Conservation (phyloP, 2,888 invertebrate species). For the Scaptomyza tumidula region DNA sequence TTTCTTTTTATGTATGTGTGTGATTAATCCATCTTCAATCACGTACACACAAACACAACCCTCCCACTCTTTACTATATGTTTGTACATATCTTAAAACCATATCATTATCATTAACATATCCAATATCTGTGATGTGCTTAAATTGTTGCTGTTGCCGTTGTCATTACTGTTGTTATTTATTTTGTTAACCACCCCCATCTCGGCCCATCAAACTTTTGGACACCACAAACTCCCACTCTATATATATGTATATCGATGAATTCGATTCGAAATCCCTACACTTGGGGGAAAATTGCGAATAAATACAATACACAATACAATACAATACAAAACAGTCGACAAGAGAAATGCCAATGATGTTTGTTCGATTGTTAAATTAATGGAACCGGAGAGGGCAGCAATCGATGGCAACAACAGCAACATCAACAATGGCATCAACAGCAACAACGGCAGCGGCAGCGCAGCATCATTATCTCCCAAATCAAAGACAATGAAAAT, state of each 20-base stretch:
- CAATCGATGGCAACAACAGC: background rate
- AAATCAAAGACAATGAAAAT: conserved; percentile 53
- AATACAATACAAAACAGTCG: conserved; percentile 55
- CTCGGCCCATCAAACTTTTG: conserved; percentile 11
- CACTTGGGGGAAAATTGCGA: background rate
- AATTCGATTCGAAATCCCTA: too few relatives aligned
- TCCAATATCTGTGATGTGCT: conserved; percentile 45
- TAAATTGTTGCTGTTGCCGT: conserved; percentile 45
- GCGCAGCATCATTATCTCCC: conserved; percentile 46
- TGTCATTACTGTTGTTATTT: conserved; percentile 45
- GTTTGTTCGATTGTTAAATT: conserved; percentile 79
- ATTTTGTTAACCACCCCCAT: conserved; percentile 55
- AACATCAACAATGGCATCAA: too few relatives aligned
- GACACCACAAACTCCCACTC: conserved; percentile 24
- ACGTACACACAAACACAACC: conserved; percentile 3
- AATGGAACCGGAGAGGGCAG: conserved; percentile 72
- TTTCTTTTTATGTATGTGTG: conserved; percentile 7
- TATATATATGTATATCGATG: background rate
- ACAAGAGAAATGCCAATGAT: conserved; percentile 83
- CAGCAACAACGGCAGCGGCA: background rate
- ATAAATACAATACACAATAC: conserved; percentile 29
- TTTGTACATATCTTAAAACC: conserved; percentile 15
- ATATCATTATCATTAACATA: conserved; percentile 26
- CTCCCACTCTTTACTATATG: conserved; percentile 1
- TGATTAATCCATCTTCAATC: conserved; percentile 8